A percentile compares a stretch with the other conserved stretches of the same genome.
These are phyloP conservation scores for Onychorhynchus coronatus DNA, from an alignment of 2,113 vertebrate species.

Conservation along the genomic window DNA sequence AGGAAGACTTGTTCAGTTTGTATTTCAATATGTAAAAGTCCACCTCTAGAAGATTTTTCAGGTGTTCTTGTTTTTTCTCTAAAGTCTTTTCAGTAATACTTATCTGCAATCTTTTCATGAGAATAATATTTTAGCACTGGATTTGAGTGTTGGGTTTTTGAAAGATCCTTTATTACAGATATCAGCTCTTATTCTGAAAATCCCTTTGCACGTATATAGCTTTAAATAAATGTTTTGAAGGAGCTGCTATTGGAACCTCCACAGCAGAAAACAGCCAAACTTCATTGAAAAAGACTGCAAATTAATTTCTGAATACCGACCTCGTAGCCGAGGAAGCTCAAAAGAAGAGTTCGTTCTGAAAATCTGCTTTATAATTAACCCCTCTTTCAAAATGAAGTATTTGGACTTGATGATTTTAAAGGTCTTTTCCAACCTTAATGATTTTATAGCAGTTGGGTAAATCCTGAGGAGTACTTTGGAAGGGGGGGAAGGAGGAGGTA, in stretches of 20 bases:
- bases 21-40: neutral
- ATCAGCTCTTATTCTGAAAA: neutral
- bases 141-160: neutral
- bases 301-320: neutral
- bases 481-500: accelerated
- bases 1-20: neutral
- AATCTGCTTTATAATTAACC: neutral
- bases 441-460: neutral
- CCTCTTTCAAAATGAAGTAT: neutral
- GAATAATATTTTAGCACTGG: neutral
- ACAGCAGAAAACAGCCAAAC: neutral
- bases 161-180: neutral
- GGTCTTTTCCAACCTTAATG: neutral
- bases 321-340: neutral
- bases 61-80: neutral
- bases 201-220: neutral
- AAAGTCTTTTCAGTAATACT: neutral
- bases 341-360: neutral
- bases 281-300: neutral
- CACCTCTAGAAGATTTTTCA: neutral
- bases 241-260: neutral
- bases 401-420: neutral
- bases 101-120: neutral
- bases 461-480: neutral
- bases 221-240: neutral